phyloP scores from a whole-genome alignment of 2,888 invertebrate species.

The Podotricha telesiphe region DNA sequence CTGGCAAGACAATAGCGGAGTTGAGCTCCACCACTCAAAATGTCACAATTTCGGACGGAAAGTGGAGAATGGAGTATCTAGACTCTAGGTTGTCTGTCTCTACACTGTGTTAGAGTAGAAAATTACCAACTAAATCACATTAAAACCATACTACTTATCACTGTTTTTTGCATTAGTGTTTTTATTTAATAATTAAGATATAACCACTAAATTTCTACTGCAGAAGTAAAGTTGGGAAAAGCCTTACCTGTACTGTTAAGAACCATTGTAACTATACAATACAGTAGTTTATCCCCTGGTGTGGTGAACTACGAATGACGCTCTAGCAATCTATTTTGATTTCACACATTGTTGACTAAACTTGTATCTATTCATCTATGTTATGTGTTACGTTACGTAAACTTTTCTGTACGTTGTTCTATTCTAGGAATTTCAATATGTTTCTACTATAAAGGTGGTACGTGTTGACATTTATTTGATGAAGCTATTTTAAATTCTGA shows the following conservation, averaged over 20 bases:
- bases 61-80: too few species aligned
- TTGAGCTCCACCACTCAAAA: too few species aligned
- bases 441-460: slow-evolving; percentile 54
- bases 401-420: slow-evolving; percentile 36
- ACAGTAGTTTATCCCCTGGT: slow-evolving; percentile 42
- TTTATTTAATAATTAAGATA: too few species aligned
- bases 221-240: background rate
- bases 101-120: too few species aligned
- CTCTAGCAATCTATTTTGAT: slow-evolving; percentile 32
- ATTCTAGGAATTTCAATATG: slow-evolving; percentile 32
- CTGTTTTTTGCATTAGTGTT: too few species aligned
- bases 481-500: slow-evolving; percentile 57
- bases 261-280: slow-evolving; percentile 35
- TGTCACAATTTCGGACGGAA: too few species aligned
- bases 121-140: too few species aligned
- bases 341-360: slow-evolving; percentile 47
- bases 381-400: slow-evolving; percentile 30
- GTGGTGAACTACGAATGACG: slow-evolving; percentile 42
- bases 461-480: slow-evolving; percentile 53
- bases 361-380: slow-evolving; percentile 51
- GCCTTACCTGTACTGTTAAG: slow-evolving; percentile 47
- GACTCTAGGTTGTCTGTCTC: too few species aligned
- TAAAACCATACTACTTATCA: too few species aligned
- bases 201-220: too few species aligned
- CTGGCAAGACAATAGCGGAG: too few species aligned